A percentile compares a stretch with the other conserved stretches of the same genome.
Evolutionary conservation across 2,113 vertebrate genomes (phyloP).

Genomic region (Trachemys scripta): DNA sequence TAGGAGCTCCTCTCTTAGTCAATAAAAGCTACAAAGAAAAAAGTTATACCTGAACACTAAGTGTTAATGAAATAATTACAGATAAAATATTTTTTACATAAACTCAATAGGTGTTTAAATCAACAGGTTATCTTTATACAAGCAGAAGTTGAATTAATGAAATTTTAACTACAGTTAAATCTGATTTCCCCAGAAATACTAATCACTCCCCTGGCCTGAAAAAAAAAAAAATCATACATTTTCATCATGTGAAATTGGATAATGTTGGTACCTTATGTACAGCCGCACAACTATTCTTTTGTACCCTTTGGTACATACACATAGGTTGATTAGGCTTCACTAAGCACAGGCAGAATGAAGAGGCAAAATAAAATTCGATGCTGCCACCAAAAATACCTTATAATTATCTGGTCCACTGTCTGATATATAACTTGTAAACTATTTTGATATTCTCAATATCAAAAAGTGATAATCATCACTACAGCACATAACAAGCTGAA

Average conservation of each 20-base stretch:
- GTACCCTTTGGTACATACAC: fast-evolving
- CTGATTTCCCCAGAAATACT: background rate
- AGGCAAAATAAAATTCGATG: fast-evolving
- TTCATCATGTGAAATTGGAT: background rate
- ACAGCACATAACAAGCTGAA: background rate
- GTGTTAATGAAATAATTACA: too few relatives aligned
- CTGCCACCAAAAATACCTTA: background rate
- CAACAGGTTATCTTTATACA: too few relatives aligned
- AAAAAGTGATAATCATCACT: fast-evolving
- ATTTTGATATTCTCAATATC: background rate
- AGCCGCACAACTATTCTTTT: background rate
- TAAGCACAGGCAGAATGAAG: background rate
- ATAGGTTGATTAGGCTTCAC: background rate
- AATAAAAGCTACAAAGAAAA: background rate
- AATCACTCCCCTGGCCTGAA: background rate
- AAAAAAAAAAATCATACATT: background rate
- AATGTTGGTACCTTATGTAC: background rate
- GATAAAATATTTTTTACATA: too few relatives aligned
- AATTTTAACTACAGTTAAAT: background rate
- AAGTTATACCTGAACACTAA: background rate
- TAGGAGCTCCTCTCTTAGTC: background rate
- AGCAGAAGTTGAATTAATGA: background rate
- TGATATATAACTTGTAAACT: background rate
- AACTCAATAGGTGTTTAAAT: too few relatives aligned
- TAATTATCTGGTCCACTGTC: background rate